phyloP scores from a whole-genome alignment of 2,797 vertebrate genomes.

The Coccyzus lansbergi region DNA sequence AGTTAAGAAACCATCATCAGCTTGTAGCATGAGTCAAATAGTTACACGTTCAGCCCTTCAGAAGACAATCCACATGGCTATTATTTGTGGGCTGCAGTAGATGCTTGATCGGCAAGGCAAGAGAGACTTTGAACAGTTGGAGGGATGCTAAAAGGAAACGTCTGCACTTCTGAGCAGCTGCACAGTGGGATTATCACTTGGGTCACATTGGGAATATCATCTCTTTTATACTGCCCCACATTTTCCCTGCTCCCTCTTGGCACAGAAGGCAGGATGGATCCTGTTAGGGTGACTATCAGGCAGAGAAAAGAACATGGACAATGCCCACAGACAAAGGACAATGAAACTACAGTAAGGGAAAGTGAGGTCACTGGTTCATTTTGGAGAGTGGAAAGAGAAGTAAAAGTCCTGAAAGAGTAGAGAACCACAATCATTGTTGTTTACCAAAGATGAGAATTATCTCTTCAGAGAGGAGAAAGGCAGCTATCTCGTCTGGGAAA shows the following conservation, averaged over 20 bases:
- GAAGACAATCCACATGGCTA: neutral
- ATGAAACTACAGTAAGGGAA: neutral
- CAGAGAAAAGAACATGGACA: neutral
- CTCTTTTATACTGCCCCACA: neutral
- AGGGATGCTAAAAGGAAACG: slow-evolving; percentile 33
- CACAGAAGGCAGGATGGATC: neutral
- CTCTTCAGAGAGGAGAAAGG: slow-evolving; percentile 1
- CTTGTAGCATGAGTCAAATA: neutral
- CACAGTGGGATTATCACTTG: neutral
- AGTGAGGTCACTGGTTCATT: neutral
- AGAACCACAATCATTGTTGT: neutral
- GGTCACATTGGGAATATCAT: neutral
- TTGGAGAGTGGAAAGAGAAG: neutral
- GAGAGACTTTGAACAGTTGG: slow-evolving; percentile 1
- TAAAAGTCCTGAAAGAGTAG: neutral
- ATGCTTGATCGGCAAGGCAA: slow-evolving; percentile 1
- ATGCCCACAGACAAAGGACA: neutral
- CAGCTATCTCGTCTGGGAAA: slow-evolving; percentile 34
- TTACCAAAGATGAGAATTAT: slow-evolving; percentile 29
- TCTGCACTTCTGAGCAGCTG: slow-evolving; percentile 8
- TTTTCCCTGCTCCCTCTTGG: neutral
- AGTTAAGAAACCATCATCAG: neutral
- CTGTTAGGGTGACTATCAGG: neutral
- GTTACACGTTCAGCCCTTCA: neutral
- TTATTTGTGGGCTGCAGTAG: neutral